Base-by-base conservation (phyloP, 2,113 vertebrate species). In the Cynocephalus volans region DNA sequence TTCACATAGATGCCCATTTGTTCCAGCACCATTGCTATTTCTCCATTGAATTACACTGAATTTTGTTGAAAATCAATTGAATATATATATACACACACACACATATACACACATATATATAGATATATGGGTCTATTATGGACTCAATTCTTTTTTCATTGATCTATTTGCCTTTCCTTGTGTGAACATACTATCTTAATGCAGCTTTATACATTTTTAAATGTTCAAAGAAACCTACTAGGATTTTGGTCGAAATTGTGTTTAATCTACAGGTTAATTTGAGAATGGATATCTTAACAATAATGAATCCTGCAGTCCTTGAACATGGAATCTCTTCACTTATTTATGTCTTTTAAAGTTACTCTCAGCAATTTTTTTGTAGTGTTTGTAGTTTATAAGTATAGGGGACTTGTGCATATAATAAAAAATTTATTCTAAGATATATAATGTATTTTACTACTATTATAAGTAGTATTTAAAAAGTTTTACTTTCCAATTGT, bases 51-150 rank as follows among this genome's bases (percentile, higher is more conserved):
- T 84, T 91, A 19, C n/a, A 24, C n/a, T 65, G 13, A 64, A 67
- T 88, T 92, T 91, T 69, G n/a, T 93, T 93, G 60, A 88, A 77
- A 86, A 91, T 93, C n/a, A 77, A 36, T 83, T 93, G 28, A 65
- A 50, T 65, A 33, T 60, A 90, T 80, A 21, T n/a, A n/a, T n/a
- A n/a, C n/a, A n/a, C n/a, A n/a, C n/a, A n/a, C n/a, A n/a, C n/a
- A n/a, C n/a, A n/a, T n/a, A n/a, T n/a, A n/a, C n/a, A n/a, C n/a
- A n/a, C n/a, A n/a, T n/a, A n/a, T n/a, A n/a, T n/a, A n/a, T n/a
- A n/a, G n/a, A n/a, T n/a, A 24, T 70, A 28, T n/a, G 12, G 13
- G 5, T 80, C 36, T 95, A 85, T 54, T 58, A 77, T 23, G 4
- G 4, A 76, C 19, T 79, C n/a, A 62, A 11, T 84, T 72, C 1